These are phyloP conservation scores for Cyphomyrmex costatus DNA, from an alignment of 1,140 invertebrate species.

Conservation along the genomic window DNA sequence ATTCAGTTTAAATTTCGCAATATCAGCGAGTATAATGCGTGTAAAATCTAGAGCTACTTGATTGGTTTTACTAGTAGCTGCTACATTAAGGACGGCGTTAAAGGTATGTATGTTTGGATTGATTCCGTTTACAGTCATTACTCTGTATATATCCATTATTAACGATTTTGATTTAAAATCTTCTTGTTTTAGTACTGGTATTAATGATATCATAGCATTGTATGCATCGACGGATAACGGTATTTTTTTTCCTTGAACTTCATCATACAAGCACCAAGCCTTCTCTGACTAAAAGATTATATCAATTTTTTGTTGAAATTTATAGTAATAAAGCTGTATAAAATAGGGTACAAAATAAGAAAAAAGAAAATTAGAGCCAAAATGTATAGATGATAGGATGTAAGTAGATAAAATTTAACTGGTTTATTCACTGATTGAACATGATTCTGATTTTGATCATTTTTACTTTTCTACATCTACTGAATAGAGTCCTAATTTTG, in stretches of 20 bases:
- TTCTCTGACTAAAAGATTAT: conserved; percentile 86
- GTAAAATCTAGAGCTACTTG: not conserved
- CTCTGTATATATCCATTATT: conserved; percentile 87
- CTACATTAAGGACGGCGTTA: conserved; percentile 89
- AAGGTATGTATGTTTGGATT: conserved; percentile 92
- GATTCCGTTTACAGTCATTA: conserved; percentile 88
- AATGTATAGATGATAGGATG: not conserved
- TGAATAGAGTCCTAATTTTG: not conserved
- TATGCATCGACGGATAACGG: conserved; percentile 90
- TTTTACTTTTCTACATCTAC: not conserved
- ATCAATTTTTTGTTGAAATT: conserved; percentile 15
- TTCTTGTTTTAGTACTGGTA: conserved; percentile 88
- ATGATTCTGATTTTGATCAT: not conserved
- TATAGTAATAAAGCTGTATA: not conserved
- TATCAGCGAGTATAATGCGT: conserved; percentile 90
- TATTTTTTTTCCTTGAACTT: conserved; percentile 90
- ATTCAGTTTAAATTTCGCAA: conserved; percentile 90
- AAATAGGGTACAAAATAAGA: not conserved
- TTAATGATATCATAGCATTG: conserved; percentile 90
- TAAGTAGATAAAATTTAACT: not conserved
- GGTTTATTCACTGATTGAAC: not conserved
- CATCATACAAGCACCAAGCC: conserved; percentile 89
- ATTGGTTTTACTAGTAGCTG: not conserved
- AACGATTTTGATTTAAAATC: conserved; percentile 70
- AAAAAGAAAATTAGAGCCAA: not conserved